Conservation (phyloP, 1,140 invertebrate species). For the Drosophila eugracilis region DNA sequence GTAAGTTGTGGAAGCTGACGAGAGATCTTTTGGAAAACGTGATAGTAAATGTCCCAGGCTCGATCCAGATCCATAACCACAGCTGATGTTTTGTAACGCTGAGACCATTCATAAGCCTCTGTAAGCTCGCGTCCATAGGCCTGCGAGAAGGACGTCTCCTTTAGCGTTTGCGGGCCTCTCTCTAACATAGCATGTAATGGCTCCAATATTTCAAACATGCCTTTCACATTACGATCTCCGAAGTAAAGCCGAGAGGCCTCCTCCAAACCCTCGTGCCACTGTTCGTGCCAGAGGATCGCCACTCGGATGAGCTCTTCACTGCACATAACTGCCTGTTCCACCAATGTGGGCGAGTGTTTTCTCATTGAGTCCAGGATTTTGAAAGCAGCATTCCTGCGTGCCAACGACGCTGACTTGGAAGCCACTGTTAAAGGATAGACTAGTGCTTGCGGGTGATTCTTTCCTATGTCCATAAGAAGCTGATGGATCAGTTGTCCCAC, state of each 20-base stretch:
- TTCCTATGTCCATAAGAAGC: slow-evolving; percentile 97
- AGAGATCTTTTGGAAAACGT: slow-evolving; percentile 97
- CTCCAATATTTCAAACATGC: slow-evolving; percentile 98
- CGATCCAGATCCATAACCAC: slow-evolving; percentile 97
- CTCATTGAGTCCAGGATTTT: slow-evolving; percentile 98
- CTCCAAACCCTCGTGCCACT: slow-evolving; percentile 99
- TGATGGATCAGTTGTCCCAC: slow-evolving; percentile 97
- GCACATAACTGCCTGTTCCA: slow-evolving; percentile 96
- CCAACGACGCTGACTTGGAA: slow-evolving; percentile 95
- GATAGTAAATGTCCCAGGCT: slow-evolving; percentile 99
- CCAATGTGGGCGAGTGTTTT: slow-evolving; percentile 95
- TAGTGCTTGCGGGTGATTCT: slow-evolving; percentile 94
- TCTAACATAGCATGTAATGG: slow-evolving; percentile 98
- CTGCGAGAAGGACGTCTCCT: slow-evolving; percentile 98
- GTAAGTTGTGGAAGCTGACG: slow-evolving; percentile 96
- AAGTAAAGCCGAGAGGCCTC: slow-evolving; percentile 99
- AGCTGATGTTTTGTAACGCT: slow-evolving; percentile 92
- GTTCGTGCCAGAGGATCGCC: slow-evolving; percentile 99
- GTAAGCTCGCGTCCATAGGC: slow-evolving; percentile 97
- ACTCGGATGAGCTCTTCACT: slow-evolving; percentile 99
- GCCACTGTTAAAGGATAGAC: slow-evolving; percentile 99
- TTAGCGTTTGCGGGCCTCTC: slow-evolving; percentile 96
- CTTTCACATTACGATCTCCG: slow-evolving; percentile 96
- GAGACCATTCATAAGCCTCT: slow-evolving; percentile 98
- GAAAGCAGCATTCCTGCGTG: slow-evolving; percentile 95